phyloP scores from a whole-genome alignment of 2,797 vertebrate species.

The Darevskia mixta region DNA sequence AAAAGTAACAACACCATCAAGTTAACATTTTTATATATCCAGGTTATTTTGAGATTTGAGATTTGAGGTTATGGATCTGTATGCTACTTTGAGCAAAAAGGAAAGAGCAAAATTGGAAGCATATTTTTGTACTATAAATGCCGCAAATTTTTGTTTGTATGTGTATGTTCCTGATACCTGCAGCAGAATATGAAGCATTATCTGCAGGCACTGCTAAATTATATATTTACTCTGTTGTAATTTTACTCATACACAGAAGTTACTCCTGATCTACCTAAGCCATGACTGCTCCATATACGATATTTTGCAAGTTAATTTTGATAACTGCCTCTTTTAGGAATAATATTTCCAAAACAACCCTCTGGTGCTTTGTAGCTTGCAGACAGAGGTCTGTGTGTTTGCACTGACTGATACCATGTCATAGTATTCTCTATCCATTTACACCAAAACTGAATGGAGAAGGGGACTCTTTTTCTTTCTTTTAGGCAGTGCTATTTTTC shows the following conservation, averaged over 20 bases:
- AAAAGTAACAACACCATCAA: constrained; percentile 6
- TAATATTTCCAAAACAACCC: background rate
- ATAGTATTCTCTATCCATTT: background rate
- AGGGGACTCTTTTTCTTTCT: background rate
- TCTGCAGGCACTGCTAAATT: background rate
- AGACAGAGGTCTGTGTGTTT: background rate
- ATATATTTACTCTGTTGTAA: constrained; percentile 1
- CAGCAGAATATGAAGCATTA: constrained; percentile 15
- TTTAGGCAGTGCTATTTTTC: background rate
- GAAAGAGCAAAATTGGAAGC: background rate
- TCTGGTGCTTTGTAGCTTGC: background rate
- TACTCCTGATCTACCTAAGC: constrained; percentile 40
- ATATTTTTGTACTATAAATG: constrained; percentile 4
- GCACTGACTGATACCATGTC: background rate
- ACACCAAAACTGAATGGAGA: background rate
- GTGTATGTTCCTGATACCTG: no score
- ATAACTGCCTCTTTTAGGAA: background rate
- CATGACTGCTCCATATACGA: background rate
- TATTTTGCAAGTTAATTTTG: constrained; percentile 8
- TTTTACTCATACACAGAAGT: background rate
- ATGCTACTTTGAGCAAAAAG: background rate
- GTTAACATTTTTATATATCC: constrained; percentile 33
- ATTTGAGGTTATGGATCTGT: constrained; percentile 7
- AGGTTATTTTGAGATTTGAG: background rate
- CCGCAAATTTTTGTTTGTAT: background rate